phyloP scores from a whole-genome alignment of 2,797 vertebrate species.

The Pseudomugil tenellus region DNA sequence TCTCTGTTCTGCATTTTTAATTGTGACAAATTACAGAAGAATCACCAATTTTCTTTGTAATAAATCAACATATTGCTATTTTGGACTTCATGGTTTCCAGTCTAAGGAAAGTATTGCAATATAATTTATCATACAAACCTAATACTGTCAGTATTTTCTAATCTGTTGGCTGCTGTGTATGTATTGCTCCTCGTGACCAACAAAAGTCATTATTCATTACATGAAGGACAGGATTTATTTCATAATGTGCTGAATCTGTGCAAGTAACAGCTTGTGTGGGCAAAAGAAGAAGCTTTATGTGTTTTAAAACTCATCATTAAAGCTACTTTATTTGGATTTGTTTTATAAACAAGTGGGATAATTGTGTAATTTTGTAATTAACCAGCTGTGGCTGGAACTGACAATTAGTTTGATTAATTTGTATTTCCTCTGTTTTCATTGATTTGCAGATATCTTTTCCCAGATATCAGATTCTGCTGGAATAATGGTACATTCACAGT shows the following conservation, averaged over 20 bases:
- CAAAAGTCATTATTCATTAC: conserved; percentile 69
- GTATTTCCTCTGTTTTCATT: conserved; percentile 34
- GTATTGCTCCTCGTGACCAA: conserved; percentile 37
- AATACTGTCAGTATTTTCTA: conserved; percentile 27
- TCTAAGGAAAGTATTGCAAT: conserved; percentile 32
- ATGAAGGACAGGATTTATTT: conserved; percentile 60
- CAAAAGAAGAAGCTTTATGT: conserved; percentile 34
- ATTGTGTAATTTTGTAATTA: conserved; percentile 74
- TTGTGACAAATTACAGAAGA: conserved; percentile 42
- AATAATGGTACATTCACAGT: conserved; percentile 91
- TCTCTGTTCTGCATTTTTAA: conserved; percentile 41
- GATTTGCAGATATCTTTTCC: conserved; percentile 93
- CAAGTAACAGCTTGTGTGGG: conserved; percentile 41
- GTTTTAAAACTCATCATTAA: conserved; percentile 56
- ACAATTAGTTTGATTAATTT: conserved; percentile 72
- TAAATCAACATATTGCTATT: conserved; percentile 48
- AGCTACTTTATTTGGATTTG: conserved; percentile 69
- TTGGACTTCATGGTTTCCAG: conserved; percentile 21
- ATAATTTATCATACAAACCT: conserved; percentile 20
- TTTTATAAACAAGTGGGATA: conserved; percentile 73
- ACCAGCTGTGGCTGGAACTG: conserved; percentile 59
- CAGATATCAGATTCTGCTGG: conserved; percentile 95
- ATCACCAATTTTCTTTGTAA: conserved; percentile 21
- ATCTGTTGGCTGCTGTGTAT: conserved; percentile 34
- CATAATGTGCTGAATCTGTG: conserved; percentile 64